Conservation (phyloP, 2,113 vertebrate genomes). For the Recurvirostra avosetta region DNA sequence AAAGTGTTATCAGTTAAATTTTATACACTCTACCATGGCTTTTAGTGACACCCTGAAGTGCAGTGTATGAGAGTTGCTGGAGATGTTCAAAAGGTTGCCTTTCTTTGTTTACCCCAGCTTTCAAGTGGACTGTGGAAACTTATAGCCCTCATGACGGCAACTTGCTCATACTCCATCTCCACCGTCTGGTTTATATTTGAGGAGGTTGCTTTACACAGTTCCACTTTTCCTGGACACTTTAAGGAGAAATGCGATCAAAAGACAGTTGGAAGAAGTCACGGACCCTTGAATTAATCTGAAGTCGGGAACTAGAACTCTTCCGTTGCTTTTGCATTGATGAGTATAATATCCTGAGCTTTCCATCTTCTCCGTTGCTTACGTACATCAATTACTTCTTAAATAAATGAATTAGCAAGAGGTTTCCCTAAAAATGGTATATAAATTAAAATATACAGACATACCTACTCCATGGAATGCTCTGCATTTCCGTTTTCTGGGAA, state of each 20-base stretch:
- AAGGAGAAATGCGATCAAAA: neutral
- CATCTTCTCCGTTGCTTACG: neutral
- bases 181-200: neutral
- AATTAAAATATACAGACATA: neutral
- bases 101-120: neutral
- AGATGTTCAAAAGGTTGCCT: neutral
- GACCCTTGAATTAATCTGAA: neutral
- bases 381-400: neutral
- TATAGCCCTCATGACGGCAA: neutral
- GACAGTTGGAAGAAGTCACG: neutral
- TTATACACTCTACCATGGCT: neutral
- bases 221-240: neutral
- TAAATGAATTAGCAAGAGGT: neutral
- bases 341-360: neutral
- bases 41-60: neutral
- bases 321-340: neutral
- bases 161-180: neutral
- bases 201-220: neutral
- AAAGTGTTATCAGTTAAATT: neutral
- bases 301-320: neutral
- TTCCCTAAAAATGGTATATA: neutral
- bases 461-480: neutral
- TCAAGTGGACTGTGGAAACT: neutral
- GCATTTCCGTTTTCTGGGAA: neutral
- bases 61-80: neutral